Evolutionary conservation across 2,797 vertebrate genomes (phyloP).

Genomic region (Coreius guichenoti): DNA sequence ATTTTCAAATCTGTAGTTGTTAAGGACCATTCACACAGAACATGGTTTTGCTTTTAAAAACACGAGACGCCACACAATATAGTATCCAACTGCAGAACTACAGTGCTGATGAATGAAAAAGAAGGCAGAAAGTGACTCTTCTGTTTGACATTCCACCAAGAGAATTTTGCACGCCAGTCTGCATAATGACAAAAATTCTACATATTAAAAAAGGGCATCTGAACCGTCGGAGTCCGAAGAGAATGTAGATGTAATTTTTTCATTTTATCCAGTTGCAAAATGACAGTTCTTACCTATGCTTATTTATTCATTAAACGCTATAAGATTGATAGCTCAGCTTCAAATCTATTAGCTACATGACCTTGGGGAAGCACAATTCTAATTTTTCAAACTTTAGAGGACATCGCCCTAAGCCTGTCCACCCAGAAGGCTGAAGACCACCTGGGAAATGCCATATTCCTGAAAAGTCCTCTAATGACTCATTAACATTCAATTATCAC

Average conservation of each 20-base stretch:
- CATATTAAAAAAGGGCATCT: neutral
- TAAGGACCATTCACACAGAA: neutral
- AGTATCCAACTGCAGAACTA: neutral
- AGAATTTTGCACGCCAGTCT: neutral
- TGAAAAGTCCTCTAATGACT: slow-evolving; percentile 65
- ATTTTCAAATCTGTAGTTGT: too few relatives aligned
- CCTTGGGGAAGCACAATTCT: slow-evolving; percentile 72
- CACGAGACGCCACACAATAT: neutral
- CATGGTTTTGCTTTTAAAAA: neutral
- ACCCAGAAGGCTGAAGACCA: slow-evolving; percentile 70
- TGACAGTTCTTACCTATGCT: slow-evolving; percentile 10
- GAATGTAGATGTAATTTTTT: neutral
- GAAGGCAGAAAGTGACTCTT: neutral
- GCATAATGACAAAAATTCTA: slow-evolving; percentile 2
- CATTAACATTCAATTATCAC: slow-evolving; percentile 78
- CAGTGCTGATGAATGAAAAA: neutral
- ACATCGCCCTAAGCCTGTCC: slow-evolving; percentile 71
- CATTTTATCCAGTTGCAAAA: neutral
- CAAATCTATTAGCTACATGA: slow-evolving; percentile 64
- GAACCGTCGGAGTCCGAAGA: neutral
- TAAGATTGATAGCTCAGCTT: slow-evolving; percentile 62
- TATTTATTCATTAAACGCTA: slow-evolving; percentile 38
- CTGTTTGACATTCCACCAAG: neutral
- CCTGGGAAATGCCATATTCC: slow-evolving; percentile 69
- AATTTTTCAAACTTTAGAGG: slow-evolving; percentile 72